Evolutionary conservation across 2,888 invertebrate species (phyloP), one percentile per base, ranked within the genome.

Genomic region (Byasa hedistus): DNA sequence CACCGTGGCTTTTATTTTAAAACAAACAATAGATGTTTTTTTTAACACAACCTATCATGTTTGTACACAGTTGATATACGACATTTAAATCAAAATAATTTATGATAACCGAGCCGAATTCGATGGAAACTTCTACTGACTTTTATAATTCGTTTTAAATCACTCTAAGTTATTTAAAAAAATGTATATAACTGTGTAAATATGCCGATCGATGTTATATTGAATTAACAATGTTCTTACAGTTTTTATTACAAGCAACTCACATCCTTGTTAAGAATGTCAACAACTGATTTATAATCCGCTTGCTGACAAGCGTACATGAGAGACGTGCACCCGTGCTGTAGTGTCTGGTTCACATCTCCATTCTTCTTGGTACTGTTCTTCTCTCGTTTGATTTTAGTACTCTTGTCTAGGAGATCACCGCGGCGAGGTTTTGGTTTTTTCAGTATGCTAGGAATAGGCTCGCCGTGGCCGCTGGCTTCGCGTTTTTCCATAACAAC

Each of bases 271-370:
- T 94, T 94, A 75, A 97, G 93, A 75, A 96, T 93, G 75, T 94
- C 94, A 74, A 95, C 92, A 72, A 97, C 96, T 73, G 94, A 93
- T 72, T 94, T 93, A 83, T 96, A 95, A 89, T 96, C 95, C 62
- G 95, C 96, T 84, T 97, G 97, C 87, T 97, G 97, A 83, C 97
- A 97, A 78, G 97, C 97, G 91, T 97, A 96, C 97, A 98, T 97
- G 80, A 98, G 94, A 76, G 95, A 94, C 72, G 97, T 96, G 85
- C 97, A 96, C 78, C 97, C 96, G 79, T 93, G 93, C 73, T 91
- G 91, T 75, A 94, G 85, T 75, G 89, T 85, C 66, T 85, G 79
- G 78, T 76, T 85, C 78, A 83, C 89, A 85, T 87, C 86, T 69
- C 80, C 81, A 59, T 75, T 75, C 73, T 82, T 87, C 76, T 82